Conservation (phyloP, 2,113 vertebrate genomes). For the Alexandromys fortis region DNA sequence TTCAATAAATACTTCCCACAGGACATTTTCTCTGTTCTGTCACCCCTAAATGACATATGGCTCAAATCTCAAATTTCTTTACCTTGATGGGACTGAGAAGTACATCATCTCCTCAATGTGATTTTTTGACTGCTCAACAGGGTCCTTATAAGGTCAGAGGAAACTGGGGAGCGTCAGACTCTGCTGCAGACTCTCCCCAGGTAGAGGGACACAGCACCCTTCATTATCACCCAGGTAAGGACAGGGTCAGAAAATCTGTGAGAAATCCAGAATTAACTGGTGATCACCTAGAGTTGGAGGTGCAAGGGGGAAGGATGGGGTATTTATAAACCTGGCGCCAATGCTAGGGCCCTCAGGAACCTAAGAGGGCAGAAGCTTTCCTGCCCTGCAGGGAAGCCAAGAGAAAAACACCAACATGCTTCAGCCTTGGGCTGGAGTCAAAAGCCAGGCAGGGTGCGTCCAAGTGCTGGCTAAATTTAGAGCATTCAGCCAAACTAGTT, state of each 20-base stretch:
- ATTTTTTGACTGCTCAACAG: background rate
- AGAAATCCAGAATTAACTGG: background rate
- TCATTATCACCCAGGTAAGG: background rate
- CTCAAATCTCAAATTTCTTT: background rate
- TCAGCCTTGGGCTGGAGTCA: constrained; percentile 51
- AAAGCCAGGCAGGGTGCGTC: constrained; percentile 25
- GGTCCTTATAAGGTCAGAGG: background rate
- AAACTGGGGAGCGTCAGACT: background rate
- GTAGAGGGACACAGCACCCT: background rate
- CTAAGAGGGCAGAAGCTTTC: constrained; percentile 59
- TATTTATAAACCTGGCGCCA: constrained; percentile 73
- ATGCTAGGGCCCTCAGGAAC: constrained; percentile 59
- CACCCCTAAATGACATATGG: background rate
- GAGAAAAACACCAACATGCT: constrained; percentile 70
- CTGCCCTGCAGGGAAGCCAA: constrained; percentile 53
- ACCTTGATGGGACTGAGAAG: background rate
- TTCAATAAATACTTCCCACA: rapidly evolving
- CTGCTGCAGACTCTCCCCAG: background rate
- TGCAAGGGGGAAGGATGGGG: background rate
- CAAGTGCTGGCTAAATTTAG: constrained; percentile 79
- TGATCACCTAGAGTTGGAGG: background rate
- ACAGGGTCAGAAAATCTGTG: background rate
- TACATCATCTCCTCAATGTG: background rate
- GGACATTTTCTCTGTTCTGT: background rate
- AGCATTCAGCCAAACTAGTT: constrained; percentile 66